phyloP scores from a whole-genome alignment of 2,797 vertebrate genomes.

The Coregonus sp. region DNA sequence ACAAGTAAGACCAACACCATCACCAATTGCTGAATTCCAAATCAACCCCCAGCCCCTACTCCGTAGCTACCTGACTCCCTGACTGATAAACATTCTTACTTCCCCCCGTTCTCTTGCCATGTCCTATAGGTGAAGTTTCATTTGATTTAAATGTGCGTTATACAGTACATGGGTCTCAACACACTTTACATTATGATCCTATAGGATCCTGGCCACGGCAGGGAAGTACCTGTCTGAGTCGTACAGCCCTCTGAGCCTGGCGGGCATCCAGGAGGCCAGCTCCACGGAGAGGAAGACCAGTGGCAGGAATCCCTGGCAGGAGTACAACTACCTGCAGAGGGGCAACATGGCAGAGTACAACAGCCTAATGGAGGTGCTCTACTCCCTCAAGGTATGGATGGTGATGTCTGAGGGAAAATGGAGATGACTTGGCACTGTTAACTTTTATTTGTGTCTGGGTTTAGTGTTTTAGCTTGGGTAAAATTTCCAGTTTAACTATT shows the following conservation, averaged over 20 bases:
- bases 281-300: slow-evolving; percentile 80
- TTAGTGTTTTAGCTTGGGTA: not conserved
- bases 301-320: slow-evolving; percentile 93
- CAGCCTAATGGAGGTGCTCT: slow-evolving; percentile 92
- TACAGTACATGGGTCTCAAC: not conserved
- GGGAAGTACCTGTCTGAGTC: slow-evolving; percentile 92
- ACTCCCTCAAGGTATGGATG: slow-evolving; percentile 87
- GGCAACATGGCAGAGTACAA: slow-evolving; percentile 84
- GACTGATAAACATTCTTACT: too few species aligned
- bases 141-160: not conserved
- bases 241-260: slow-evolving; percentile 92
- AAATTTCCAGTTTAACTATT: too few species aligned
- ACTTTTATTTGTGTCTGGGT: not conserved
- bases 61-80: not conserved
- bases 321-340: slow-evolving; percentile 93
- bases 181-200: not conserved
- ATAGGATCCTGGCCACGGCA: slow-evolving; percentile 88
- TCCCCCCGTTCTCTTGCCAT: not conserved
- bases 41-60: not conserved
- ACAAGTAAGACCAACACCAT: slow-evolving; percentile 76
- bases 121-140: not conserved
- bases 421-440: not conserved
- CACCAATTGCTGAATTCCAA: not conserved
- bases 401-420: not conserved
- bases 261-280: slow-evolving; percentile 85